Conservation (phyloP, 1,140 invertebrate genomes). For the Chelonus insularis region DNA sequence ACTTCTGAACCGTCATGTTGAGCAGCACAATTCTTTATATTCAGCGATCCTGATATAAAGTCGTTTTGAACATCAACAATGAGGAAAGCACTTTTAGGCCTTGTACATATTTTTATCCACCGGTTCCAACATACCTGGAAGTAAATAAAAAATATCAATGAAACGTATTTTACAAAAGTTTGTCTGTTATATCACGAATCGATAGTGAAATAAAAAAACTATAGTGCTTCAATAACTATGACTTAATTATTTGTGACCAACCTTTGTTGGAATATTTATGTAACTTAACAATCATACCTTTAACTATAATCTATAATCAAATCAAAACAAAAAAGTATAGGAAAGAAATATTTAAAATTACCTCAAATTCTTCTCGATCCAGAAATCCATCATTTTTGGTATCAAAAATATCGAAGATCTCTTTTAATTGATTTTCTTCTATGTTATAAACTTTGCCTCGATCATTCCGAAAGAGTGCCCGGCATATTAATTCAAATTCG, state of each 20-base stretch:
- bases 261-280: too few relatives aligned
- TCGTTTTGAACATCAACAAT: slow-evolving; percentile 98
- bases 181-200: neutral
- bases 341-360: slow-evolving; percentile 30
- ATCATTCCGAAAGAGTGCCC: slow-evolving; percentile 84
- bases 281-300: too few relatives aligned
- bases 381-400: slow-evolving; percentile 77
- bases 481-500: slow-evolving; percentile 81
- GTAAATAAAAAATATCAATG: slow-evolving; percentile 8
- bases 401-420: slow-evolving; percentile 81
- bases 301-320: too few relatives aligned
- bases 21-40: slow-evolving; percentile 90
- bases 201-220: neutral
- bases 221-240: too few relatives aligned
- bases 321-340: too few relatives aligned
- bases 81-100: slow-evolving; percentile 87
- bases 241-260: too few relatives aligned
- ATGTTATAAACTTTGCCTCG: slow-evolving; percentile 83
- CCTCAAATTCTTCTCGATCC: slow-evolving; percentile 78
- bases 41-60: slow-evolving; percentile 92
- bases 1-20: slow-evolving; percentile 89
- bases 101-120: slow-evolving; percentile 72
- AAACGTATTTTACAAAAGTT: neutral
- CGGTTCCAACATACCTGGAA: slow-evolving; percentile 73
- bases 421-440: slow-evolving; percentile 69